Evolutionary conservation across 1,140 invertebrate genomes (phyloP).

Genomic region (Melitaea cinxia): DNA sequence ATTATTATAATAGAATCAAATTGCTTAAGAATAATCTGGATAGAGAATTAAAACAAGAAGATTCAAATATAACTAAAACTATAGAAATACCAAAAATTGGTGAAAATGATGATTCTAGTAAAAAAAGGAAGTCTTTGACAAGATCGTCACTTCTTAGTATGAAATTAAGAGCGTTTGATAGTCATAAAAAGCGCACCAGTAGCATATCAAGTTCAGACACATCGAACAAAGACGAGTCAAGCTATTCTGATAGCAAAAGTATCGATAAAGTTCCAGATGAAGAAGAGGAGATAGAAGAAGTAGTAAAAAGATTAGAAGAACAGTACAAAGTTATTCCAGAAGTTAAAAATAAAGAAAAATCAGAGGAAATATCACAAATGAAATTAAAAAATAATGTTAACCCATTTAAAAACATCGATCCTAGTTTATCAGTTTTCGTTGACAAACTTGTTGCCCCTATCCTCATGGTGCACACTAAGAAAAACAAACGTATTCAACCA

Average conservation of each 20-base stretch:
- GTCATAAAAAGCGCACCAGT: background rate
- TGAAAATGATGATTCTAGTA: constrained; percentile 4
- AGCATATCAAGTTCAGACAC: constrained; percentile 26
- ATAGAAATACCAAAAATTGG: background rate
- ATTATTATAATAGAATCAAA: constrained; percentile 5
- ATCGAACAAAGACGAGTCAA: constrained; percentile 31
- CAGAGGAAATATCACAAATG: background rate
- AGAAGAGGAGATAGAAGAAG: constrained; percentile 31
- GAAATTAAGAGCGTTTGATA: constrained; percentile 23
- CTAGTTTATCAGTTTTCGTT: constrained; percentile 60
- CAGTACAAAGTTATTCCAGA: constrained; percentile 15
- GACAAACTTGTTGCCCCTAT: constrained; percentile 64
- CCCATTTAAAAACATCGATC: constrained; percentile 65
- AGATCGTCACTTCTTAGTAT: constrained; percentile 23
- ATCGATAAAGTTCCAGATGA: background rate
- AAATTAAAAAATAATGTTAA: constrained; percentile 48
- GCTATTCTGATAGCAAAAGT: background rate
- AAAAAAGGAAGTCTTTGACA: constrained; percentile 5
- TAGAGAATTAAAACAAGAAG: background rate
- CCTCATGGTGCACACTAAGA: constrained; percentile 70
- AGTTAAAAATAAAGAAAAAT: constrained; percentile 5
- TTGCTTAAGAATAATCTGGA: background rate
- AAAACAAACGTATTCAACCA: constrained; percentile 57
- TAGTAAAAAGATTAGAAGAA: constrained; percentile 28
- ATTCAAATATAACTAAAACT: background rate